Percentiles rank a stretch among this genome's conserved stretches.
phyloP scores from a whole-genome alignment of 2,113 vertebrate genomes.

The Brachyistius frenatus region DNA sequence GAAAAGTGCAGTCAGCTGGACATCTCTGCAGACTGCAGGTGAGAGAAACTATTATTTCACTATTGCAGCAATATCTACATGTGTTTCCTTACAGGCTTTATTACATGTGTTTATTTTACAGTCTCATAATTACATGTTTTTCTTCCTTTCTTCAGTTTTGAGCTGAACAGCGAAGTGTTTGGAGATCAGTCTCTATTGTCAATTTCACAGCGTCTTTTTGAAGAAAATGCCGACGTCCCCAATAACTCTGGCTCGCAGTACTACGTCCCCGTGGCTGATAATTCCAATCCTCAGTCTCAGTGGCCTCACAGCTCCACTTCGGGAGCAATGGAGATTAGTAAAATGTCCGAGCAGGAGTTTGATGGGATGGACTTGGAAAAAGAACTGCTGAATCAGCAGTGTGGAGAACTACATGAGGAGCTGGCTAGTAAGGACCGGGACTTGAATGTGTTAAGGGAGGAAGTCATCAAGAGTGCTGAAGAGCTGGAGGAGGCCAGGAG shows the following conservation, averaged over 20 bases:
- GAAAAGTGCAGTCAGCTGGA: constrained; percentile 75
- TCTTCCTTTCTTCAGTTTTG: constrained; percentile 66
- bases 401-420: constrained; percentile 79
- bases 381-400: constrained; percentile 77
- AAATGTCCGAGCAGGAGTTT: constrained; percentile 45
- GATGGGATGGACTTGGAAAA: constrained; percentile 69
- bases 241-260: constrained; percentile 1
- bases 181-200: constrained; percentile 73
- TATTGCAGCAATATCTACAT: neutral
- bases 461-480: constrained; percentile 73
- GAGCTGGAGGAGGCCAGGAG: constrained; percentile 79
- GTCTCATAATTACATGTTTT: neutral
- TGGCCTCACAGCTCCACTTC: constrained; percentile 45
- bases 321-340: constrained; percentile 51
- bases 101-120: neutral
- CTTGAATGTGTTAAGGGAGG: constrained; percentile 72
- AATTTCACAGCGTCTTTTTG: constrained; percentile 55
- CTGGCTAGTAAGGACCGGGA: constrained; percentile 79
- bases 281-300: constrained; percentile 19
- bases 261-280: neutral
- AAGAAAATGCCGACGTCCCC: constrained; percentile 25
- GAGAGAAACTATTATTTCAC: neutral
- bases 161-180: constrained; percentile 77
- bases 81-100: neutral
- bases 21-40: constrained; percentile 73